A percentile compares a stretch with the other conserved stretches of the same genome.
These are phyloP conservation scores for Dendrolimus houi DNA, from an alignment of 2,888 invertebrate genomes.

Conservation along the genomic window DNA sequence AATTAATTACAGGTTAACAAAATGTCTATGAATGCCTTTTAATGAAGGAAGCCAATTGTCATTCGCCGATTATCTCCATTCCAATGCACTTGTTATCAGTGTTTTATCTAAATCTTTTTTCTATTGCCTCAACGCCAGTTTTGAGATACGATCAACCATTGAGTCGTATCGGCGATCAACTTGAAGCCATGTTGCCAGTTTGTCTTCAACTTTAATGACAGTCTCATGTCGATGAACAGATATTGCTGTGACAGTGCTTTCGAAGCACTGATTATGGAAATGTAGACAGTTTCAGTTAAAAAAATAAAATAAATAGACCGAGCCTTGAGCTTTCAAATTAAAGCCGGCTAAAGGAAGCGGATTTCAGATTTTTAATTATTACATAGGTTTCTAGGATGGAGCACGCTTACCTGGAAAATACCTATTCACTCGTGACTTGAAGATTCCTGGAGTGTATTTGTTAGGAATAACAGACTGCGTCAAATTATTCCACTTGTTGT, in stretches of 20 bases:
- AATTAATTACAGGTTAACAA: constrained; percentile 1
- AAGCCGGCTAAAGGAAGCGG: too few relatives aligned
- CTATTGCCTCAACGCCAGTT: constrained; percentile 7
- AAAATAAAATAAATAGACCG: too few relatives aligned
- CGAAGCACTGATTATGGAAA: background rate
- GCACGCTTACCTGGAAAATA: too few relatives aligned
- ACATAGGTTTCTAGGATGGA: too few relatives aligned
- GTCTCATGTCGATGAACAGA: background rate
- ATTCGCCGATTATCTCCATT: constrained; percentile 1
- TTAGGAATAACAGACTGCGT: too few relatives aligned
- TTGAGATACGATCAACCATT: constrained; percentile 16
- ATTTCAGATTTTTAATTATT: too few relatives aligned
- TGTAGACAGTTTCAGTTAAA: background rate
- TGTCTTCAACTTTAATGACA: constrained; percentile 1
- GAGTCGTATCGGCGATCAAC: constrained; percentile 18
- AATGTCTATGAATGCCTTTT: constrained; percentile 1
- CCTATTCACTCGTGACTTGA: too few relatives aligned
- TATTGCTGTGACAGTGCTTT: background rate
- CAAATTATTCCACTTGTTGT: too few relatives aligned
- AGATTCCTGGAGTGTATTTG: too few relatives aligned
- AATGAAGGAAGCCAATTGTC: constrained; percentile 1
- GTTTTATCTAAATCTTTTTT: constrained; percentile 2
- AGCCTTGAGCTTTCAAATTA: too few relatives aligned
- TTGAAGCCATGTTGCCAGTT: constrained; percentile 4
- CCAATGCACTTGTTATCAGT: background rate